Conservation (phyloP, 2,797 vertebrate species). For the Sebastes trivittatus region DNA sequence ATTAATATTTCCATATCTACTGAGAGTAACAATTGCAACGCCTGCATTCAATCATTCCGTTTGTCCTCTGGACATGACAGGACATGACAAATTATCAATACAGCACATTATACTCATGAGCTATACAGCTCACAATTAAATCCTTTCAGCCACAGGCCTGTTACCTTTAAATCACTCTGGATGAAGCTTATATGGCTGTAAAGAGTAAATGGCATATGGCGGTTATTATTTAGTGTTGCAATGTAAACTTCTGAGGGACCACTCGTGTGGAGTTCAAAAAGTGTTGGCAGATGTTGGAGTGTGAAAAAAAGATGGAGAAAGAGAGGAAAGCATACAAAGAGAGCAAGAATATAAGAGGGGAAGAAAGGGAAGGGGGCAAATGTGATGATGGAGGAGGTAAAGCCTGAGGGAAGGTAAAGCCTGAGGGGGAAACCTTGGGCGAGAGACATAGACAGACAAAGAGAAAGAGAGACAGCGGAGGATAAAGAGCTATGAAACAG, state of each 20-base stretch:
- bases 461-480: constrained; percentile 18
- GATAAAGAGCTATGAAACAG: constrained; percentile 39
- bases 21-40: not conserved
- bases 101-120: constrained; percentile 8
- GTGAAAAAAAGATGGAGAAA: constrained; percentile 13
- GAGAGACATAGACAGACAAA: constrained; percentile 31
- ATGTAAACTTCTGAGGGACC: constrained; percentile 47
- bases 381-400: constrained; percentile 46
- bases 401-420: constrained; percentile 46
- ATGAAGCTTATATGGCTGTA: constrained; percentile 41
- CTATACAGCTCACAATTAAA: constrained; percentile 32
- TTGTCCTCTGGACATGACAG: not conserved
- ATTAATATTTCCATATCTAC: constrained; percentile 1
- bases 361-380: constrained; percentile 5
- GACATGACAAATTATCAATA: constrained; percentile 11
- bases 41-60: not conserved
- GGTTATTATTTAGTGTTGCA: constrained; percentile 36
- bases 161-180: constrained; percentile 39
- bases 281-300: constrained; percentile 55
- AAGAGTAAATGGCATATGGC: constrained; percentile 44
- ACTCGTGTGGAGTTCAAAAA: constrained; percentile 40
- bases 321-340: constrained; percentile 7
- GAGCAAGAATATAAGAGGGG: not conserved
- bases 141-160: constrained; percentile 14
- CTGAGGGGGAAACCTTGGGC: constrained; percentile 32